Conservation (phyloP, 2,113 vertebrate species). For the Silurus glanis region DNA sequence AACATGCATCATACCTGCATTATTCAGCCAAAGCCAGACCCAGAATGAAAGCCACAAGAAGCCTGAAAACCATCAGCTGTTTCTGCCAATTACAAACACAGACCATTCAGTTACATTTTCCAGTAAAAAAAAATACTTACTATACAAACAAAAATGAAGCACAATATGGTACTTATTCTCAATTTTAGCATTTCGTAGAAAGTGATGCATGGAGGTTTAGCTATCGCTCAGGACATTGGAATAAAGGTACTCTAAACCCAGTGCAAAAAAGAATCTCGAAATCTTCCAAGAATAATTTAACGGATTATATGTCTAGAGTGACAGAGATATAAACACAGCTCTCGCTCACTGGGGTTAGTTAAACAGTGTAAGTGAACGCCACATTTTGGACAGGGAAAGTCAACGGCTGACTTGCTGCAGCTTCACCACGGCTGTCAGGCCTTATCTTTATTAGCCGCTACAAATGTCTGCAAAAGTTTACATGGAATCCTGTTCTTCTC, state of each 20-base stretch:
- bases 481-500: conserved; percentile 63
- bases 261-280: conserved; percentile 25
- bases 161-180: not conserved
- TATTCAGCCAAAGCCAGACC: conserved; percentile 34
- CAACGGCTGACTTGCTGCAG: conserved; percentile 65
- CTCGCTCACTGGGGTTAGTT: conserved; percentile 57
- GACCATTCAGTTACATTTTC: not conserved
- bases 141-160: not conserved
- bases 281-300: conserved; percentile 57
- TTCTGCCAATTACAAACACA: conserved; percentile 24
- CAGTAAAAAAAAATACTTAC: not conserved
- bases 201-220: conserved; percentile 7
- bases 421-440: conserved; percentile 69
- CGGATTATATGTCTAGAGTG: conserved; percentile 58
- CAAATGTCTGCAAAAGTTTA: conserved; percentile 82
- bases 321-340: conserved; percentile 60
- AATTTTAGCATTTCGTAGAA: conserved; percentile 5
- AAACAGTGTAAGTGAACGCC: conserved; percentile 63
- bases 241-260: conserved; percentile 28
- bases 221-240: conserved; percentile 26
- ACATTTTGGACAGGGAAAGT: conserved; percentile 66
- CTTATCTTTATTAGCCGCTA: conserved; percentile 94
- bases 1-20: conserved; percentile 44
- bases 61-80: conserved; percentile 12
- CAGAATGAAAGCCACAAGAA: not conserved